Base-by-base conservation (phyloP, 2,888 invertebrate species). In the Lepeophtheirus nordmannii region DNA sequence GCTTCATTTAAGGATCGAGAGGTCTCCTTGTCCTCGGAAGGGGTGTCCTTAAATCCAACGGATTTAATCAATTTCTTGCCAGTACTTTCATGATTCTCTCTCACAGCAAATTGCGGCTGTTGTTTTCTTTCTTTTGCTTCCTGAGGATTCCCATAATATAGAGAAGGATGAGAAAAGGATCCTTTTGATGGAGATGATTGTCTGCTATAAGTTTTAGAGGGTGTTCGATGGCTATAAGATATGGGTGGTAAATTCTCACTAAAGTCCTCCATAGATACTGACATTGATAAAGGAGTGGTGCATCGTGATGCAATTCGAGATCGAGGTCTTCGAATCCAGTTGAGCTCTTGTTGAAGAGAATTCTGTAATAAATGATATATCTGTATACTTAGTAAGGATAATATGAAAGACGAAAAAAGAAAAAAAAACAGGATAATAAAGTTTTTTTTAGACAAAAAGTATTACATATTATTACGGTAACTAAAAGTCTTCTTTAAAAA, bases 251-350 rank as follows among this genome's bases (percentile, higher is more conserved):
- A 17, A 8, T 46, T 46, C 5, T 46, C 53, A 14, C n/a, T 37
- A 17, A 61, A 38, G 17, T 61, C 61, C 20, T 61, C 61, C 61
- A 61, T 61, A 12, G 61, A 61, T 30, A 58, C 30, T 20, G 58
- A 58, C 38, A 22, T 61, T 61, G 61, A 61, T 5, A 30, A 38
- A 17, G 61, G 61, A 12, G 61, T 61, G 61, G 30, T 11, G 38
- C 61, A 61, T 37, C 61, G 23, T 61, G 61, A 61, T 14, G n/a
- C 38, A 37, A 46, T 46, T 14, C 53, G 2, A n/a, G 53, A 46
- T 14, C 53, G 53, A n/a, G 53, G 53, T n/a, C 53, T 14, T n/a
- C 53, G 53, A 17, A 14, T 46, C 53, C 53, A 46, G 53, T 17
- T 46, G 17, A n/a, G 2, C 8, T 46, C 53, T n/a, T 46, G 53